Evolutionary conservation across 2,113 vertebrate species (phyloP).

Genomic region (Cathartes aura): DNA sequence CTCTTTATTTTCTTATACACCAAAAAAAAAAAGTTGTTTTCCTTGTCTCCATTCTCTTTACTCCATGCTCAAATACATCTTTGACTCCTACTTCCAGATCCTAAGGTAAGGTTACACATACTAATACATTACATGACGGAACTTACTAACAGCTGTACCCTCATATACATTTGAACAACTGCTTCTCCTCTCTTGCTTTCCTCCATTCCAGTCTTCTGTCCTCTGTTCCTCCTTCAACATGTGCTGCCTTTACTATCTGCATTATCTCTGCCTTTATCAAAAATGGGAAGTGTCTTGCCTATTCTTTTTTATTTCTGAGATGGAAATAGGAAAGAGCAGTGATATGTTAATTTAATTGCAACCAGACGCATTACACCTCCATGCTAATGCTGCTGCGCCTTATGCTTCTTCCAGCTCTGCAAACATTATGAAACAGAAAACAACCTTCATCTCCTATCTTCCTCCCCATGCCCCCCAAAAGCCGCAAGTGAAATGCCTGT

Average conservation of each 20-base stretch:
- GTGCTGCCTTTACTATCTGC: neutral
- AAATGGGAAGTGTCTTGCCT: neutral
- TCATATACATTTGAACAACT: neutral
- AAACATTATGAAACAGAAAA: neutral
- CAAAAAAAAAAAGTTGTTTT: neutral
- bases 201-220: neutral
- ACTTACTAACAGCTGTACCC: neutral
- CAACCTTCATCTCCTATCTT: neutral
- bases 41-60: neutral
- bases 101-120: neutral
- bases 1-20: neutral
- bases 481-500: neutral
- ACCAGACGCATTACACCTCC: neutral
- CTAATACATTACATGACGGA: accelerated
- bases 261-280: neutral
- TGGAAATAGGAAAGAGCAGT: neutral
- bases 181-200: neutral
- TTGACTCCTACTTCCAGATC: neutral
- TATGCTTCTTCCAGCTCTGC: neutral
- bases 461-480: neutral
- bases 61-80: neutral
- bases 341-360: neutral
- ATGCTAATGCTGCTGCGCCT: neutral
- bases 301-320: neutral
- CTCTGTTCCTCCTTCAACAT: neutral